These are phyloP conservation scores for Leguminivora glycinivorella DNA, from an alignment of 1,140 invertebrate species.

Conservation along the genomic window DNA sequence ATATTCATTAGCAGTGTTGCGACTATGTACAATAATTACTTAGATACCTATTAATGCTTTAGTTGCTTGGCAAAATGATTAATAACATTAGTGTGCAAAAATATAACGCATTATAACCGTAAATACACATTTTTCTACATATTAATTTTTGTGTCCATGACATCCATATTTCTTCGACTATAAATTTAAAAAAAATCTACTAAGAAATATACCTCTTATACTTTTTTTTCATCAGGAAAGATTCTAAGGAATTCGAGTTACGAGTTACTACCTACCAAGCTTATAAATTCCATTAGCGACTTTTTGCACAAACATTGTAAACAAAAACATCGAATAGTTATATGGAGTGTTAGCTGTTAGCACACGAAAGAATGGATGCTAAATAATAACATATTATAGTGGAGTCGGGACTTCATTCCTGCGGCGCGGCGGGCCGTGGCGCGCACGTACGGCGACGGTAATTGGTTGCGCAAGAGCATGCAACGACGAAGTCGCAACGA, in stretches of 20 bases:
- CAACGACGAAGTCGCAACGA: constrained; percentile 57
- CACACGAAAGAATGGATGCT: neutral
- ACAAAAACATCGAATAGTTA: neutral
- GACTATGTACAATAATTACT: neutral
- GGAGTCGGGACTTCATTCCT: constrained; percentile 61
- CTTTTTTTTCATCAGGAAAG: no score
- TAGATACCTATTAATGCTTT: constrained; percentile 25
- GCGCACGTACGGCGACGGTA: constrained; percentile 48
- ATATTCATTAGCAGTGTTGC: constrained; percentile 52
- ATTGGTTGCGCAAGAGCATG: constrained; percentile 66
- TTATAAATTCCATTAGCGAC: no score
- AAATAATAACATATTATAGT: constrained; percentile 30
- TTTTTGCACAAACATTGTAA: neutral
- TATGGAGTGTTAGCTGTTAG: constrained; percentile 4
- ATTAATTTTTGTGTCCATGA: no score
- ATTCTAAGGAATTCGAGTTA: no score
- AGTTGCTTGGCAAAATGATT: constrained; percentile 14
- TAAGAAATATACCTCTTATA: no score
- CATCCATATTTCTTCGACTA: no score
- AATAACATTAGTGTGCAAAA: neutral
- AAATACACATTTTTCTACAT: neutral
- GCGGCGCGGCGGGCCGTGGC: constrained; percentile 58
- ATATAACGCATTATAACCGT: neutral
- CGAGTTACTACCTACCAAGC: no score
- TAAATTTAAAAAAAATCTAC: no score